Conservation (phyloP, 1,140 invertebrate species). For the Bombus pascuorum region DNA sequence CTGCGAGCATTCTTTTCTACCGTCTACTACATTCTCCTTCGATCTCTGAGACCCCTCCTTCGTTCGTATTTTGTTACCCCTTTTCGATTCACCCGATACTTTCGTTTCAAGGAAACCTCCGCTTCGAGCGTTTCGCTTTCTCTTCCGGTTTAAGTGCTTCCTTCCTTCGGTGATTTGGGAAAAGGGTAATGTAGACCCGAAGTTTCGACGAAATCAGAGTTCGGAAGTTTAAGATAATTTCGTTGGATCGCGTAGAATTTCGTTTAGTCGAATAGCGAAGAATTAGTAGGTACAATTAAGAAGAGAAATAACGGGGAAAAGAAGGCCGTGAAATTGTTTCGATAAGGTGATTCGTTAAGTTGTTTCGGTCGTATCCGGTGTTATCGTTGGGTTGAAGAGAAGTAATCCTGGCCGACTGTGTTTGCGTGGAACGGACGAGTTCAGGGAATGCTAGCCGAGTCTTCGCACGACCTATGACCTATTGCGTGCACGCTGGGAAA, state of each 20-base stretch:
- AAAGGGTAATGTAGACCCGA: not conserved
- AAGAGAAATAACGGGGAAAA: too few species aligned
- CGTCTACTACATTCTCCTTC: not conserved
- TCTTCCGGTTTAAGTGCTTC: not conserved
- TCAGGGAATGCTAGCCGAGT: not conserved
- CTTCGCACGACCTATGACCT: constrained; percentile 14
- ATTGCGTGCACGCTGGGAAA: constrained; percentile 19
- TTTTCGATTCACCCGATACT: not conserved
- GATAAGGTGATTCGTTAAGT: too few species aligned
- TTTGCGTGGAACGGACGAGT: not conserved
- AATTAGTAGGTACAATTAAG: too few species aligned
- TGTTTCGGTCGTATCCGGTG: too few species aligned
- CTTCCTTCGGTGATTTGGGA: not conserved
- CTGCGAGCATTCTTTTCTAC: constrained; percentile 5
- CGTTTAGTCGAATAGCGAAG: not conserved
- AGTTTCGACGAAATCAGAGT: not conserved
- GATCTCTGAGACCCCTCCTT: not conserved
- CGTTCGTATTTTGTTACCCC: not conserved
- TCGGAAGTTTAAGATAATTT: not conserved
- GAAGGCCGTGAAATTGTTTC: too few species aligned
- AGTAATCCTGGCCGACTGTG: too few species aligned
- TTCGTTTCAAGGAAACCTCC: not conserved
- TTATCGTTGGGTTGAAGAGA: too few species aligned
- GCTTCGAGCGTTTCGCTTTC: constrained; percentile 3
- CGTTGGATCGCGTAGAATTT: not conserved